A percentile compares a stretch with the other conserved stretches of the same genome.
Conservation (phyloP, 2,113 vertebrate species). For the Tapirus terrestris region DNA sequence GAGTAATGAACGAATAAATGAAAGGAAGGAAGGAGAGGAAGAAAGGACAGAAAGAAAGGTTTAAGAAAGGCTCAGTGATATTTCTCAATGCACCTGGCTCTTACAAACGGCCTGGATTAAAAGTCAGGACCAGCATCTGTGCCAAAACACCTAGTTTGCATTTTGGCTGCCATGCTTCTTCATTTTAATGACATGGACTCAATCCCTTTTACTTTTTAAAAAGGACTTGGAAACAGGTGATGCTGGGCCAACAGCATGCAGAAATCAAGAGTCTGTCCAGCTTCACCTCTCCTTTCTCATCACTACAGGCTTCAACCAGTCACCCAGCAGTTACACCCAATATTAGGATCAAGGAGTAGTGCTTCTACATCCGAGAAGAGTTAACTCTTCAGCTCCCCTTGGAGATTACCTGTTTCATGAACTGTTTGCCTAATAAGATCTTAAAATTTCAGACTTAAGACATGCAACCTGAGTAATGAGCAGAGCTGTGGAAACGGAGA, state of each 20-base stretch:
- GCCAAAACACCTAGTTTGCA: not conserved
- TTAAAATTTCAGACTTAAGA: not conserved
- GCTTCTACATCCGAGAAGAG: not conserved
- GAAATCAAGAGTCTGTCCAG: not conserved
- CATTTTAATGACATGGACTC: not conserved
- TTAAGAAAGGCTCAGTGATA: not conserved
- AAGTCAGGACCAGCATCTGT: not conserved
- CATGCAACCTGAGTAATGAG: not conserved
- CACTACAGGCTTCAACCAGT: not conserved
- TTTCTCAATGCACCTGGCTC: not conserved
- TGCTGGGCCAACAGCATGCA: not conserved
- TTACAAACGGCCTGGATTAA: not conserved
- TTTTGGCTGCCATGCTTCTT: not conserved
- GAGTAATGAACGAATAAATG: not conserved
- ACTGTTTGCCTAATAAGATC: not conserved
- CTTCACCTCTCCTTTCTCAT: not conserved
- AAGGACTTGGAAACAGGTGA: not conserved
- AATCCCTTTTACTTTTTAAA: not conserved
- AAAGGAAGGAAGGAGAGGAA: not conserved
- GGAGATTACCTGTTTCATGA: not conserved
- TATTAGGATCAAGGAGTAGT: not conserved
- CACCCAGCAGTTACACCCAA: not conserved
- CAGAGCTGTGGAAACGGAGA: not conserved
- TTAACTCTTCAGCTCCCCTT: fast-evolving
- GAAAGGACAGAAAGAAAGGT: not conserved